Evolutionary conservation across 2,888 invertebrate genomes (phyloP), one percentile per base, ranked within the genome.

Genomic region (Neoascia interrupta): DNA sequence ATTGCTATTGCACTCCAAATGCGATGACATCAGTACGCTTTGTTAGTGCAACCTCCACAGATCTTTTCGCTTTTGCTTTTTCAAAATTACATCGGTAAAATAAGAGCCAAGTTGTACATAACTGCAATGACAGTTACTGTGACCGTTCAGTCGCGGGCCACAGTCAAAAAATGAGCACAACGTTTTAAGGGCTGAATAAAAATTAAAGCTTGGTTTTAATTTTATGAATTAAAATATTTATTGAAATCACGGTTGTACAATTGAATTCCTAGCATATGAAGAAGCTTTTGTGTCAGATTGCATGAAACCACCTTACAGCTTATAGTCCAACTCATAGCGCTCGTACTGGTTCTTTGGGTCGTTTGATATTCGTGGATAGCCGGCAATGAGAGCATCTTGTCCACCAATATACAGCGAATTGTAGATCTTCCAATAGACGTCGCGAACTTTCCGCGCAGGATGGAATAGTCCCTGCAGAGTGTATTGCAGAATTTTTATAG

Each of bases 341-440:
- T 95, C 92, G 87, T 94, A 98, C 85, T 96, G 95, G 90, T 97
- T 98, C 89, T 96, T 96, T 64, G 97, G 96, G 88, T 98, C 98
- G 87, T 99, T 97, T 82, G 94, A 93, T 87, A 99, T 95, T 83
- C 98, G 91, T n/a, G 99, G 99, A 89, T 98, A 99, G 11, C 98
- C 97, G 43, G 97, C 97, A 21, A 99, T 97, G 56, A 99, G 91
- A 0, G 99, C 96, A 88, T 99, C 99, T 89, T 99, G 99, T 5
- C 97, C 98, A 19, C 99, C 99, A 84, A 99, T 99, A 86, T 99
- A 99, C 58, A 99, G 91, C 0, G 98, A 98, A 90, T 99, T 99
- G 90, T 99, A 99, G 83, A 98, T 98, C 90, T 99, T 99, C 99
- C 99, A 99, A 87, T 99, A 99, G 0, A 99, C 99, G 87, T 99